A percentile compares a stretch with the other conserved stretches of the same genome.
Conservation (phyloP, 2,888 invertebrate species). For the Emmelina monodactyla region DNA sequence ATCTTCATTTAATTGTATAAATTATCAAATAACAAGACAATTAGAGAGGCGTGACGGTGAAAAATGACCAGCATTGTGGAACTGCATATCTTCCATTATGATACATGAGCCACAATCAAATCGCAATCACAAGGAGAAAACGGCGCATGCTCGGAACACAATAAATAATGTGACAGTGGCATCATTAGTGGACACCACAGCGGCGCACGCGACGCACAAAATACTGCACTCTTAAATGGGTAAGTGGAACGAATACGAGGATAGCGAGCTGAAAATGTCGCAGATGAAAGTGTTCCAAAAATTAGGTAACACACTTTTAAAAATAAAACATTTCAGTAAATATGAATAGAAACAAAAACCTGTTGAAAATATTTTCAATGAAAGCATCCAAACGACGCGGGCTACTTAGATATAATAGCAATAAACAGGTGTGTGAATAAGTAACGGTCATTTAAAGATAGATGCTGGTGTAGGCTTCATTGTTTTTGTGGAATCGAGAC, state of each 20-base stretch:
- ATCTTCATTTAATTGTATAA: constrained; percentile 4
- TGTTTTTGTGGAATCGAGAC: background rate
- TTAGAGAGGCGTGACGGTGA: background rate
- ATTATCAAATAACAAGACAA: background rate
- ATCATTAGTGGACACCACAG: constrained; percentile 6
- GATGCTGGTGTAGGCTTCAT: background rate
- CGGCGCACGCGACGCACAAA: constrained; percentile 16
- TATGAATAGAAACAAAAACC: no score
- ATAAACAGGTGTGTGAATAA: background rate
- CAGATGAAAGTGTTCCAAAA: constrained; percentile 1
- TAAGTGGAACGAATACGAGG: constrained; percentile 14
- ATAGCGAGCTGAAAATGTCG: background rate
- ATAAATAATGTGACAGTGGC: constrained; percentile 25
- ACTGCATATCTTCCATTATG: background rate
- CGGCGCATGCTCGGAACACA: constrained; percentile 18
- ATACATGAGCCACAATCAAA: background rate
- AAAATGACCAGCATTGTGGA: background rate
- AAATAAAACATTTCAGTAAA: no score
- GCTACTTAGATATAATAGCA: background rate
- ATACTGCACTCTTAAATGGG: constrained; percentile 13
- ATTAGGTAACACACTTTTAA: no score
- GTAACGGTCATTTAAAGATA: background rate
- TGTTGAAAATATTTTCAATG: no score
- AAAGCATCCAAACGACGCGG: no score
- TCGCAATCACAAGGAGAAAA: constrained; percentile 19